Evolutionary conservation across 2,797 vertebrate genomes (phyloP), one percentile per base, ranked within the genome.

Genomic region (Chaenodraco wilsoni): DNA sequence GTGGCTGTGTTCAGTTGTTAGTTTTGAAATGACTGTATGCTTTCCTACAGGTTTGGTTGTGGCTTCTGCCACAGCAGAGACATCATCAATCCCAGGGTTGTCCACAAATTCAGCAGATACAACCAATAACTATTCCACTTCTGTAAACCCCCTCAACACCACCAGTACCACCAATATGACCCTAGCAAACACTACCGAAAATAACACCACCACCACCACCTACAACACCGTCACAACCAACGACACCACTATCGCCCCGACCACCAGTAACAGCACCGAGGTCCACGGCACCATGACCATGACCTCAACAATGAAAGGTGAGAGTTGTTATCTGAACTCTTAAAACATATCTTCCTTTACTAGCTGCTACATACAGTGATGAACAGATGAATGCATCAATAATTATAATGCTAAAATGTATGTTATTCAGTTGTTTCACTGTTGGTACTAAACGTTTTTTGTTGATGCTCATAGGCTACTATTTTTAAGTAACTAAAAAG

Each of bases 1-100:
- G 27, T 27, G 27, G 27, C 27, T 27, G 27, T 65, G 41, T 40
- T 48, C 9, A 14, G 17, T 19, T 9, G 3, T 41, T 49, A 7
- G 0, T 52, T 76, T 45, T 65, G 0, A 49, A 66, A 19, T 17
- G 1, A 2, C 0, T 12, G 2, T 46, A 10, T 64, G 13, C 4
- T 63, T 43, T 73, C 4, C 12, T 67, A 14, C 66, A 91, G 91
- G 76, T 69, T 27, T 89, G 16, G 3, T 74, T 46, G 27, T 75
- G 56, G 43, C 69, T 19, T 69, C 63, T 15, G 46, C 50, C 17
- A 44, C 11, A 10, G 52, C 31, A 57, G 0, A 45, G 0, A 2
- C 0, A 19, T 0, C 56, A 49, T 9, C 33, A 14, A 1, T 1
- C 4, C 10, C 2, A 4, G 3, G 1, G 1, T 0, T 8, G 15